phyloP scores from a whole-genome alignment of 2,797 vertebrate genomes.

The Mormyrus proboscirostris region DNA sequence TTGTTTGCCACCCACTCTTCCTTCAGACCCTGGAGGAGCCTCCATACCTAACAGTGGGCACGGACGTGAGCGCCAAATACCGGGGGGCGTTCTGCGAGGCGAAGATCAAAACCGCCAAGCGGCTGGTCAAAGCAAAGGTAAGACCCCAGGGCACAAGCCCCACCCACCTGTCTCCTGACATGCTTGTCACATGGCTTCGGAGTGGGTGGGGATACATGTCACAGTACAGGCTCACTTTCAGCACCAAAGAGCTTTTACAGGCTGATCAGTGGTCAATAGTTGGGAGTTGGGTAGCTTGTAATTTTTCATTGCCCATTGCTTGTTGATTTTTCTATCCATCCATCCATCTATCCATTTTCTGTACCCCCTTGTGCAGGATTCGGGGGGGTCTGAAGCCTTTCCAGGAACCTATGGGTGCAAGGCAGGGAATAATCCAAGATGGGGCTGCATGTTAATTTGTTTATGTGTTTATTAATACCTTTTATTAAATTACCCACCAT shows the following conservation, averaged over 20 bases:
- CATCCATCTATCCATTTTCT: not conserved
- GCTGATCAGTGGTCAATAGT: not conserved
- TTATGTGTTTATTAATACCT: not conserved
- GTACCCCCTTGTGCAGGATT: not conserved
- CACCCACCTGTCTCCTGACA: not conserved
- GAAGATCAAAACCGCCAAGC: conserved; percentile 73
- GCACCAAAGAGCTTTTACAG: not conserved
- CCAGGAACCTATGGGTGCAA: no score
- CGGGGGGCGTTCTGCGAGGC: conserved; percentile 76
- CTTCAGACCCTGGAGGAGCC: conserved; percentile 70
- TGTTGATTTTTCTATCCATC: not conserved
- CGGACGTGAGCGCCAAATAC: conserved; percentile 76
- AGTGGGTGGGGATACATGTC: not conserved
- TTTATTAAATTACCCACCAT: not conserved
- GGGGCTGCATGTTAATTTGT: not conserved
- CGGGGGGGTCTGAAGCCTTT: not conserved
- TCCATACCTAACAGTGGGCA: conserved; percentile 73
- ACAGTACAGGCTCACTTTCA: not conserved
- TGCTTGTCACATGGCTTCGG: not conserved
- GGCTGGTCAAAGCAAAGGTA: conserved; percentile 75
- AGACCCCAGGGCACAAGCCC: conserved; percentile 28
- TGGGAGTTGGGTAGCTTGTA: not conserved
- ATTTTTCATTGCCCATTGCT: not conserved
- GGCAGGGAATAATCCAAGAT: not conserved
- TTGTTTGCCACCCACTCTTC: not conserved